Evolutionary conservation across 2,113 vertebrate genomes (phyloP), one percentile per base, ranked within the genome.

Genomic region (Clarias batrachus): DNA sequence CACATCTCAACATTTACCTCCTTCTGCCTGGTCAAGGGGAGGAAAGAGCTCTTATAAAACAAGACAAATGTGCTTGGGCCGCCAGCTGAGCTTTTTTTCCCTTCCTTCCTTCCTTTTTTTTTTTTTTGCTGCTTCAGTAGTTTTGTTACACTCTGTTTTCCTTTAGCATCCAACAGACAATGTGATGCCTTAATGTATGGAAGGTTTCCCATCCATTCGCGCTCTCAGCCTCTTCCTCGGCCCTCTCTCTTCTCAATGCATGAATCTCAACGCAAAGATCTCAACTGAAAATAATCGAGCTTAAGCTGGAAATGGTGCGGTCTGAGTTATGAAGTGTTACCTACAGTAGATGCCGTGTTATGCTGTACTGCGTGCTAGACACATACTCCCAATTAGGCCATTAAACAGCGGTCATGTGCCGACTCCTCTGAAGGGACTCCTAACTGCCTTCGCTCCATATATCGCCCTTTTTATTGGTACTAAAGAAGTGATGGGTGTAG

Each of bases 1-100:
- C 86, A 73, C 62, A 25, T 83, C 86, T 74, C 63, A 85, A 54
- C 56, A 21, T 85, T 85, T 84, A 82, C 85, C 79, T 82, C 81
- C 37, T 81, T 59, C 33, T 76, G 76, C 70, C 87, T 85, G 71
- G 81, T 68, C 77, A 83, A 87, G 74, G 74, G 70, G 86, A 74
- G 80, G 86, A 83, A 82, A 84, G 84, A 88, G 83, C 62, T 89
- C 90, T 91, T 94, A 87, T 57, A 87, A 91, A 85, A 85, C 59
- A 89, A 91, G 90, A 92, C 87, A 91, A 71, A 92, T 92, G 92
- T 87, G 85, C 74, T 88, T 88, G 52, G 60, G 87, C 84, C 81
- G 83, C 85, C 83, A 86, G 85, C 86, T 52, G 84, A 87, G 57
- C 59, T 79, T 60, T 87, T 85, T 89, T 88, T 88, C 68, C 48